Conservation (phyloP, 2,888 invertebrate species). For the Eristalinus sepulchralis region DNA sequence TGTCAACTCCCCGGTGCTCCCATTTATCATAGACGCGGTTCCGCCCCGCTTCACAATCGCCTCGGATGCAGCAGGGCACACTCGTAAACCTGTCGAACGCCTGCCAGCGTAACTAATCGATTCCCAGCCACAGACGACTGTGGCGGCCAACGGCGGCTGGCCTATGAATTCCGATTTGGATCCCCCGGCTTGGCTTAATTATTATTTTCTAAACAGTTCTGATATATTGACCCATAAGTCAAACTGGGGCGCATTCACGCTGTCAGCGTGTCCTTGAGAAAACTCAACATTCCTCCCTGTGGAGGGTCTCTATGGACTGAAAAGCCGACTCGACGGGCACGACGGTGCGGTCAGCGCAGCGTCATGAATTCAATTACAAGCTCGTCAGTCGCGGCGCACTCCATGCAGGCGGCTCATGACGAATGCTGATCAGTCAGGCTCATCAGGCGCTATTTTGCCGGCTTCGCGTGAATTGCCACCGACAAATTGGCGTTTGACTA, state of each 20-base stretch:
- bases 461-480: slow-evolving; percentile 50
- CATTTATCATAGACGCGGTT: slow-evolving; percentile 49
- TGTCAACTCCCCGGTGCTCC: slow-evolving; percentile 60
- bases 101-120: slow-evolving; percentile 37
- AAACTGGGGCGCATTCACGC: not conserved
- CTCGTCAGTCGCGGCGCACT: slow-evolving; percentile 7
- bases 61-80: slow-evolving; percentile 20
- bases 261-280: not conserved
- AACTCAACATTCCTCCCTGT: not conserved
- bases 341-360: not conserved
- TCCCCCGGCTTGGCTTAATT: not conserved
- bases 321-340: not conserved
- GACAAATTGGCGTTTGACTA: slow-evolving; percentile 55
- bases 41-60: not conserved
- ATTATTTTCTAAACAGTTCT: not conserved
- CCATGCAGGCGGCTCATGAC: slow-evolving; percentile 31
- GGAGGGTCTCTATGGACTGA: not conserved
- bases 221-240: slow-evolving; percentile 27
- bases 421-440: slow-evolving; percentile 41
- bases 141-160: not conserved
- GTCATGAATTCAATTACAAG: slow-evolving; percentile 20
- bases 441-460: slow-evolving; percentile 46
- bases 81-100: slow-evolving; percentile 28
- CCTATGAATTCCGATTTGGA: slow-evolving; percentile 10
- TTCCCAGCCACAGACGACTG: slow-evolving; percentile 15